Evolutionary conservation across 64 coral and sea anemone species (phyloP).

Genomic region (Stylophora pistillata): DNA sequence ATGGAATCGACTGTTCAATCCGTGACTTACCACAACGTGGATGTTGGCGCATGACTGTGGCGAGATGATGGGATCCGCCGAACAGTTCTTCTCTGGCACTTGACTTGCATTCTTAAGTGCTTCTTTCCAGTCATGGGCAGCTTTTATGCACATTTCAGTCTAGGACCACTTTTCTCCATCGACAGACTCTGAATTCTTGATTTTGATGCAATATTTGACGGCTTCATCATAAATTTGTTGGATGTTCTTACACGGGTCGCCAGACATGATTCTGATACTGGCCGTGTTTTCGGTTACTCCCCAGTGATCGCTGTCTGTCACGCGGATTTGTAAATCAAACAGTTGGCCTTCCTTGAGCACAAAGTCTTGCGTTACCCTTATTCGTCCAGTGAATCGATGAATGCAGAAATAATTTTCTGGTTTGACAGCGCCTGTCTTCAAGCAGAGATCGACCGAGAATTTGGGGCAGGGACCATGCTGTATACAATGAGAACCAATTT

Average conservation of each 20-base stretch:
- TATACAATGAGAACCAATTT: slow-evolving; percentile 15
- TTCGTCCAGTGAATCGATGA: slow-evolving; percentile 20
- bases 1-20: no score
- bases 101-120: no score
- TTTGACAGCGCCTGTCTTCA: not conserved
- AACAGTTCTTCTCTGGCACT: no score
- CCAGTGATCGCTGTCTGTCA: not conserved
- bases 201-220: not conserved
- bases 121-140: no score
- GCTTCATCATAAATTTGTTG: slow-evolving; percentile 1
- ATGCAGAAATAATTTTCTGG: slow-evolving; percentile 33
- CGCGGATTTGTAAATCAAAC: slow-evolving; percentile 8
- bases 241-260: slow-evolving; percentile 4
- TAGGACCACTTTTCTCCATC: not conserved
- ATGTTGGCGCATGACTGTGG: no score
- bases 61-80: no score
- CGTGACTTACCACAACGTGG: no score
- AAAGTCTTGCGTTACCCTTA: slow-evolving; percentile 6
- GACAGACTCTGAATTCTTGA: not conserved
- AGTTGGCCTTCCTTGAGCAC: not conserved
- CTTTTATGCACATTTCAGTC: not conserved
- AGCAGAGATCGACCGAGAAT: not conserved
- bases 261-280: not conserved
- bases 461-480: not conserved
- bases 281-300: slow-evolving; percentile 23